Percentiles rank a stretch among this genome's conserved stretches.
phyloP scores from a whole-genome alignment of 2,113 vertebrate genomes.

The Euleptes europaea region DNA sequence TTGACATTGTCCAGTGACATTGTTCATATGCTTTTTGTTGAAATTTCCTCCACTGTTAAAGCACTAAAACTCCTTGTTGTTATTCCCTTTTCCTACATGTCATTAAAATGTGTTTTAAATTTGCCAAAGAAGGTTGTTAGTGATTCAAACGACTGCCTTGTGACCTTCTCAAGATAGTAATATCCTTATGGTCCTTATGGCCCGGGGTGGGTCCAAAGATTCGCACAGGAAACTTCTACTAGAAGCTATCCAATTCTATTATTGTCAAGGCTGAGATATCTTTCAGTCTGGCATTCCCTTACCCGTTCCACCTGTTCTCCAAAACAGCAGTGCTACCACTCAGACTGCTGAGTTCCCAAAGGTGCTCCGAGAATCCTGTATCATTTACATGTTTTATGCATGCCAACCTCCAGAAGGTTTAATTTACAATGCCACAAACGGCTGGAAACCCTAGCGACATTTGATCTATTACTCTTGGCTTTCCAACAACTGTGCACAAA shows the following conservation, averaged over 20 bases:
- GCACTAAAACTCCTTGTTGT: too few species aligned
- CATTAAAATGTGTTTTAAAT: too few species aligned
- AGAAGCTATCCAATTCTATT: background rate
- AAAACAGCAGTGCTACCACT: background rate
- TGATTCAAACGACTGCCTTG: too few species aligned
- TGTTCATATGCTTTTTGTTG: too few species aligned
- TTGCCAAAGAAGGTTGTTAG: too few species aligned
- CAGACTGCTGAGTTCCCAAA: background rate
- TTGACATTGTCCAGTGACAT: too few species aligned
- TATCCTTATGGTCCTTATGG: too few species aligned
- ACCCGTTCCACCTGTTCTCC: background rate
- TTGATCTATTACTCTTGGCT: background rate
- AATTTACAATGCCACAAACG: background rate
- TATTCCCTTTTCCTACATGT: too few species aligned
- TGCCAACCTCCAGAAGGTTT: constrained; percentile 2
- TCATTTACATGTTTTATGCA: background rate
- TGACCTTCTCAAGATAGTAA: too few species aligned
- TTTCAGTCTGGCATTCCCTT: too few species aligned
- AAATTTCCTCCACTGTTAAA: too few species aligned
- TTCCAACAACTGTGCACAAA: background rate
- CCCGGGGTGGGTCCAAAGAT: background rate
- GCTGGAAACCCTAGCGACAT: constrained; percentile 9
- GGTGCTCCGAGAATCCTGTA: background rate
- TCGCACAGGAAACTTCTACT: background rate
- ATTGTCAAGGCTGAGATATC: too few species aligned